phyloP scores from a whole-genome alignment of 2,888 invertebrate genomes.

The Hirtodrosophila duncani region DNA sequence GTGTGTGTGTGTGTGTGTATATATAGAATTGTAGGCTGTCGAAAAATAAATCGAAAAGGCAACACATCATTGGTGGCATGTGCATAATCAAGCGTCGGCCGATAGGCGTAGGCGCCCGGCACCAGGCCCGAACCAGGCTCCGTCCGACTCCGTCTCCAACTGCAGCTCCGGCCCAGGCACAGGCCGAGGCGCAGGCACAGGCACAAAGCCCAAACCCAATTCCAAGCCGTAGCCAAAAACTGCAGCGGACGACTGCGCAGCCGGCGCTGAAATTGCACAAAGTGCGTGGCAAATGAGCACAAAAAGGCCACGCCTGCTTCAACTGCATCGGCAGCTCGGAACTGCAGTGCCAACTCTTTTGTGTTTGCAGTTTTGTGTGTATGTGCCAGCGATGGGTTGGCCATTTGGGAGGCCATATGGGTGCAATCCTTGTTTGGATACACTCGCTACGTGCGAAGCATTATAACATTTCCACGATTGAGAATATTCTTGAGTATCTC shows the following conservation, averaged over 20 bases:
- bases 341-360: constrained; percentile 1
- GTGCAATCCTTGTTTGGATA: too few species aligned
- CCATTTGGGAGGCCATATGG: too few species aligned
- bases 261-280: constrained; percentile 48
- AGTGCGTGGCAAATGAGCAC: constrained; percentile 73
- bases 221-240: constrained; percentile 52
- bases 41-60: constrained; percentile 61
- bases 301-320: constrained; percentile 76
- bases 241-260: constrained; percentile 58
- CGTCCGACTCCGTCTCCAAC: too few species aligned
- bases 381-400: constrained; percentile 22
- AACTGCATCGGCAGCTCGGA: not conserved
- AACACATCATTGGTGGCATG: constrained; percentile 70
- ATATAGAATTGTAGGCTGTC: constrained; percentile 35
- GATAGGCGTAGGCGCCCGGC: constrained; percentile 40
- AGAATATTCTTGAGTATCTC: too few species aligned
- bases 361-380: constrained; percentile 13
- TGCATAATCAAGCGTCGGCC: constrained; percentile 62
- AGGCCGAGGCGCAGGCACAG: not conserved
- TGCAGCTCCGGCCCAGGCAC: too few species aligned
- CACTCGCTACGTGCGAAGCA: too few species aligned
- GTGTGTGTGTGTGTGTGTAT: not conserved
- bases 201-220: too few species aligned
- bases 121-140: constrained; percentile 54
- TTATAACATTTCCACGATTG: too few species aligned